Conservation (phyloP, 2,888 invertebrate species). For the Hedya salicella region DNA sequence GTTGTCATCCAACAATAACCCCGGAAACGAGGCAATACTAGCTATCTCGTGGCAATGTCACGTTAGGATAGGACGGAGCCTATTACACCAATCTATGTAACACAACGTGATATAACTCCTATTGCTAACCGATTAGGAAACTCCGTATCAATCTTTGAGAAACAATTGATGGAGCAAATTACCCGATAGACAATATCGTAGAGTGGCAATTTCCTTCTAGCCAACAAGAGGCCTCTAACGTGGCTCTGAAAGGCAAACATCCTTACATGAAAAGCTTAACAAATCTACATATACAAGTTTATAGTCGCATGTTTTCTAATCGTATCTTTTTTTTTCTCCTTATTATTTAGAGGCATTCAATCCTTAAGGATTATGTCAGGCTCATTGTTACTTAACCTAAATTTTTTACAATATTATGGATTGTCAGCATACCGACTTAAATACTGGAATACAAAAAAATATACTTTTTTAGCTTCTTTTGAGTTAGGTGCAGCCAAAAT, state of each 20-base stretch:
- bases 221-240: not conserved
- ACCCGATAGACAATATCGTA: not conserved
- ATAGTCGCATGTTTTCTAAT: too few relatives aligned
- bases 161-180: not conserved
- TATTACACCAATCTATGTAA: slow-evolving; percentile 15
- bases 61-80: slow-evolving; percentile 4
- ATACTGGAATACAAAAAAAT: too few relatives aligned
- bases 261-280: not conserved
- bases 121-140: slow-evolving; percentile 17
- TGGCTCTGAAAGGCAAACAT: not conserved
- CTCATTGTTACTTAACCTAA: too few relatives aligned
- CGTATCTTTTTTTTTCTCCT: too few relatives aligned
- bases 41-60: slow-evolving; percentile 13
- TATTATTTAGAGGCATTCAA: too few relatives aligned
- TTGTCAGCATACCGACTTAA: too few relatives aligned
- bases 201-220: not conserved
- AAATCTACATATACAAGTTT: too few relatives aligned
- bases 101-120: slow-evolving; percentile 22
- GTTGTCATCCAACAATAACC: not conserved
- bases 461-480: too few relatives aligned
- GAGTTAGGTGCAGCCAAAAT: too few relatives aligned
- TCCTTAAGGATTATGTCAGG: too few relatives aligned
- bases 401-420: too few relatives aligned
- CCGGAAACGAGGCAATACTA: not conserved
- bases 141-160: not conserved